phyloP scores from a whole-genome alignment of 2,888 invertebrate genomes.

The Agrilus mali region DNA sequence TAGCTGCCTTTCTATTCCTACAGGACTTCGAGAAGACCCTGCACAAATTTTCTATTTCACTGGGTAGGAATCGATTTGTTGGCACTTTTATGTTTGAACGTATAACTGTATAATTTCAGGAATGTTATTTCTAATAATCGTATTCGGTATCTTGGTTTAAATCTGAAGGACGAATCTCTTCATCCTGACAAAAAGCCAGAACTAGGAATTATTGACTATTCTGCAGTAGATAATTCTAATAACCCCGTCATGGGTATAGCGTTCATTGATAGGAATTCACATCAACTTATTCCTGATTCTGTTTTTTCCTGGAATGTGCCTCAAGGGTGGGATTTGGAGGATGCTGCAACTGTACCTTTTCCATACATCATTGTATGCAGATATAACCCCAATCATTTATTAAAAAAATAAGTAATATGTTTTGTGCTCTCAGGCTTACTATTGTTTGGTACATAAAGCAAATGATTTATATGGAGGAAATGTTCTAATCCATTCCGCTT shows the following conservation, averaged over 20 bases:
- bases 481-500: constrained; percentile 41
- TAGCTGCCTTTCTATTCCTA: constrained; percentile 21
- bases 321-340: constrained; percentile 56
- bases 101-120: constrained; percentile 6
- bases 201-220: constrained; percentile 30
- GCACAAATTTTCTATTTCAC: constrained; percentile 11
- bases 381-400: too few species aligned
- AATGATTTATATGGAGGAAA: constrained; percentile 30
- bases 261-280: constrained; percentile 23
- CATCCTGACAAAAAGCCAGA: constrained; percentile 18
- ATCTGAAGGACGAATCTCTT: constrained; percentile 27
- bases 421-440: constrained; percentile 28
- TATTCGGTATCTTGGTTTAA: constrained; percentile 27
- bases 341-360: constrained; percentile 70
- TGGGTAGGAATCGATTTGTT: constrained; percentile 10
- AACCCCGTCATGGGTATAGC: constrained; percentile 57
- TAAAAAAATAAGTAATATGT: too few species aligned
- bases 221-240: constrained; percentile 33
- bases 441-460: constrained; percentile 31
- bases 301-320: constrained; percentile 55
- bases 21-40: constrained; percentile 22
- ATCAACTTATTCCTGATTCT: constrained; percentile 26
- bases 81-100: not conserved
- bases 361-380: constrained; percentile 52
- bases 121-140: constrained; percentile 16